Evolutionary conservation across 1,140 invertebrate species (phyloP).

Genomic region (Microplitis mediator): DNA sequence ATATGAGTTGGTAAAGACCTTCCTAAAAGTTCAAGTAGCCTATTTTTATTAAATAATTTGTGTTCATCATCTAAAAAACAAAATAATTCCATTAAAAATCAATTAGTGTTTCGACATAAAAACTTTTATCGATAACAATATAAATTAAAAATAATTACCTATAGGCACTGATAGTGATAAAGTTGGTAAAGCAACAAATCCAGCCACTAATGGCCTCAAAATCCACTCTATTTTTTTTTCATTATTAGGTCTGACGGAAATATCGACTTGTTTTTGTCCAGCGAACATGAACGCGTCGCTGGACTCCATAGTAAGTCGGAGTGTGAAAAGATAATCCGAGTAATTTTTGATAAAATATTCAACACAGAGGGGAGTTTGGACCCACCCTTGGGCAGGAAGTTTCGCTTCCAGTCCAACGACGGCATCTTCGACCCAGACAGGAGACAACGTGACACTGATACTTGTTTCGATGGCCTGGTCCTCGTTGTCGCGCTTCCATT

Average conservation of each 20-base stretch:
- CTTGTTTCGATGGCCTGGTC: slow-evolving; percentile 51
- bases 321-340: slow-evolving; percentile 72
- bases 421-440: slow-evolving; percentile 69
- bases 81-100: slow-evolving; percentile 4
- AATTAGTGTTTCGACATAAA: not conserved
- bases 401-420: slow-evolving; percentile 75
- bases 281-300: slow-evolving; percentile 90
- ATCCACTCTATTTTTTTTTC: slow-evolving; percentile 66
- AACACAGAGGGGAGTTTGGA: slow-evolving; percentile 72
- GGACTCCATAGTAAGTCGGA: slow-evolving; percentile 78
- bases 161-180: slow-evolving; percentile 58
- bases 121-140: not conserved
- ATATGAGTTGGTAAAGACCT: slow-evolving; percentile 68
- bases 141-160: slow-evolving; percentile 48
- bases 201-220: slow-evolving; percentile 67
- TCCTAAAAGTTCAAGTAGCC: slow-evolving; percentile 63
- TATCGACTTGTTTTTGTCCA: slow-evolving; percentile 80
- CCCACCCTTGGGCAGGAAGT: slow-evolving; percentile 75
- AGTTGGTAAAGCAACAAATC: slow-evolving; percentile 67
- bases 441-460: slow-evolving; percentile 64
- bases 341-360: slow-evolving; percentile 77
- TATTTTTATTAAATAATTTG: slow-evolving; percentile 49
- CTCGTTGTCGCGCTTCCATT: slow-evolving; percentile 70
- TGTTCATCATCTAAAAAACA: slow-evolving; percentile 52
- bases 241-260: slow-evolving; percentile 65